phyloP scores from a whole-genome alignment of 2,888 invertebrate species.

The Meteorus colon region DNA sequence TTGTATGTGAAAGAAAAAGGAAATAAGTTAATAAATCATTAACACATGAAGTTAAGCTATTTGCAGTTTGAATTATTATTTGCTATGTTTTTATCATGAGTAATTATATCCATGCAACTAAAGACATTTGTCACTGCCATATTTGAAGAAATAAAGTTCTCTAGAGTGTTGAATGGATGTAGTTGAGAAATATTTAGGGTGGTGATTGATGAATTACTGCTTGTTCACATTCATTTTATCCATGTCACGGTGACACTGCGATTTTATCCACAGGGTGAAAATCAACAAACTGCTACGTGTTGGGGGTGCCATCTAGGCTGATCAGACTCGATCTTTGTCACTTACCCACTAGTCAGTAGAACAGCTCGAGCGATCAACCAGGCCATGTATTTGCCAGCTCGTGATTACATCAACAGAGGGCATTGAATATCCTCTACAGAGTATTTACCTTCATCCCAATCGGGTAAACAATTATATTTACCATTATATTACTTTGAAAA shows the following conservation, averaged over 20 bases:
- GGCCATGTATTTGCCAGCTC: not conserved
- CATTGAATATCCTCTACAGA: not conserved
- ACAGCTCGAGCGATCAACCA: not conserved
- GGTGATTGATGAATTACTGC: not conserved
- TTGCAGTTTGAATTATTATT: not conserved
- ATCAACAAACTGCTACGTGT: not conserved
- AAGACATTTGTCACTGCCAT: conserved; percentile 7
- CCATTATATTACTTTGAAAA: not conserved
- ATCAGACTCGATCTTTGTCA: not conserved
- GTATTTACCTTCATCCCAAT: not conserved
- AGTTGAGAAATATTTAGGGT: not conserved
- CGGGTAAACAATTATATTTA: not conserved
- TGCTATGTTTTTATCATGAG: not conserved
- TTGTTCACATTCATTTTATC: not conserved
- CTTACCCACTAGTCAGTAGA: not conserved
- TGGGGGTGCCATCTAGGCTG: conserved; percentile 6
- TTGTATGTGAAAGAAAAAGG: conserved; percentile 72
- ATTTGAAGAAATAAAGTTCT: conserved; percentile 1
- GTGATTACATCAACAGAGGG: conserved; percentile 17
- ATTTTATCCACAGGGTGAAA: conserved; percentile 1
- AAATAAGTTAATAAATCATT: conserved; percentile 73
- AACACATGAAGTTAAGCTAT: conserved; percentile 70
- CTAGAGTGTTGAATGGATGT: not conserved
- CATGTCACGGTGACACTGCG: not conserved
- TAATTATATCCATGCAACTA: not conserved